These are phyloP conservation scores for Corythoichthys haematopterus DNA, from an alignment of 2,113 vertebrate species.

Conservation along the genomic window DNA sequence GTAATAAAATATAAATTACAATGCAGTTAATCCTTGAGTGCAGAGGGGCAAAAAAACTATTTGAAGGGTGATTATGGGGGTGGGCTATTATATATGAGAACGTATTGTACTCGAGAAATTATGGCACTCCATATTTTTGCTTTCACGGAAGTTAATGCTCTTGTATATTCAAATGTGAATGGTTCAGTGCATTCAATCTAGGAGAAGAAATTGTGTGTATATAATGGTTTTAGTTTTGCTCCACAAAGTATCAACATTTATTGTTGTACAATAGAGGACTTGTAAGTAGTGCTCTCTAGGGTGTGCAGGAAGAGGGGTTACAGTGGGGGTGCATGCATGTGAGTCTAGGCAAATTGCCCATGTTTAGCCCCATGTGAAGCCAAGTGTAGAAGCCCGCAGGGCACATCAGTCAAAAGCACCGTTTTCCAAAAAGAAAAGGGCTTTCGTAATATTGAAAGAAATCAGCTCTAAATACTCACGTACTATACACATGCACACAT, in stretches of 20 bases:
- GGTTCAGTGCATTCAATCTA: background rate
- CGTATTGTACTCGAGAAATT: too few species aligned
- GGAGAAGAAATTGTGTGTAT: background rate
- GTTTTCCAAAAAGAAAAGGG: constrained; percentile 21
- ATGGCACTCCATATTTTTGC: background rate
- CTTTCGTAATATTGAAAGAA: constrained; percentile 47
- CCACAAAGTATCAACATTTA: background rate
- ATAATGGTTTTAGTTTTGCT: background rate
- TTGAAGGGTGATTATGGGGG: too few species aligned
- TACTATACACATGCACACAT: constrained; percentile 12
- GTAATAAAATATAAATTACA: too few species aligned
- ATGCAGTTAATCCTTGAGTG: too few species aligned
- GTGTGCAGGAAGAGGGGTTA: constrained; percentile 9
- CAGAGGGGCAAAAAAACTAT: too few species aligned
- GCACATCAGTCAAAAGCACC: constrained; percentile 55
- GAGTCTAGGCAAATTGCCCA: constrained; percentile 56
- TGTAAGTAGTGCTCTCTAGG: background rate
- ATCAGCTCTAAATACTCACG: constrained; percentile 34
- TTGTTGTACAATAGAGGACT: background rate
- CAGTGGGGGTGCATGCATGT: constrained; percentile 20
- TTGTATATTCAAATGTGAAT: background rate
- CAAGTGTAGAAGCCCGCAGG: constrained; percentile 59
- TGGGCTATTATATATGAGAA: too few species aligned
- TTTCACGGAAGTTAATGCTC: background rate
- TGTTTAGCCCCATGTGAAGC: constrained; percentile 45